A percentile compares a stretch with the other conserved stretches of the same genome.
These are phyloP conservation scores for Cichlasoma orientale DNA, from an alignment of 2,797 vertebrate species.

Conservation along the genomic window DNA sequence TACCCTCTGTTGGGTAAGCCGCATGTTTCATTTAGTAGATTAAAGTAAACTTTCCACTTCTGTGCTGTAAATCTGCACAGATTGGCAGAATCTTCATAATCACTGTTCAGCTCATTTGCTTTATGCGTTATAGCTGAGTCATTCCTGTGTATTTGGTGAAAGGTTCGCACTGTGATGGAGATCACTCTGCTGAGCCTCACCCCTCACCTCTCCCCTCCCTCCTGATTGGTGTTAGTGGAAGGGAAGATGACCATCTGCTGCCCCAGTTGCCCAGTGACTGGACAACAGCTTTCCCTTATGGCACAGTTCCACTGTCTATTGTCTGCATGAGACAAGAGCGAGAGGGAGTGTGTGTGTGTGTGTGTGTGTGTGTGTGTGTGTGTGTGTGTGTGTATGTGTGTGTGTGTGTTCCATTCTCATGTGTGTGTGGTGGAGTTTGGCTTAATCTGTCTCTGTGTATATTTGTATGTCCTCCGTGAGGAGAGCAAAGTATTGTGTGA, in stretches of 20 bases:
- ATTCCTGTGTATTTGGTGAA: conserved; percentile 64
- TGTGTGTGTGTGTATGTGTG: conserved; percentile 21
- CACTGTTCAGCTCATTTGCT: conserved; percentile 62
- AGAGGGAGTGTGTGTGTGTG: conserved; percentile 16
- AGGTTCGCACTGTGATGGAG: conserved; percentile 44
- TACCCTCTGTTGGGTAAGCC: neutral
- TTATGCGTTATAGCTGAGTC: conserved; percentile 66
- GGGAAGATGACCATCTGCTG: conserved; percentile 82
- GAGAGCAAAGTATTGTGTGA: conserved; percentile 77
- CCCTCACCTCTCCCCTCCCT: conserved; percentile 18
- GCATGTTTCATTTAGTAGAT: conserved; percentile 14
- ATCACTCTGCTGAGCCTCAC: conserved; percentile 34
- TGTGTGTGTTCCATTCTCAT: conserved; percentile 33
- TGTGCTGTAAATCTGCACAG: conserved; percentile 32
- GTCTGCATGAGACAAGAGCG: conserved; percentile 53
- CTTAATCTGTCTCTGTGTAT: conserved; percentile 37
- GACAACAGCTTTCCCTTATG: conserved; percentile 77
- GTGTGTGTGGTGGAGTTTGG: conserved; percentile 14
- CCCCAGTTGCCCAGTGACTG: conserved; percentile 81
- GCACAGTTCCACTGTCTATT: conserved; percentile 78
- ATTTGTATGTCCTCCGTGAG: conserved; percentile 55
- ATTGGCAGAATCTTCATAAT: conserved; percentile 38
- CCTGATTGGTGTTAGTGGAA: conserved; percentile 74
- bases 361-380: conserved; percentile 22
- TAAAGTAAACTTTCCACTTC: conserved; percentile 45